Conservation (phyloP, 1,140 invertebrate species). For the Drusus annulatus region DNA sequence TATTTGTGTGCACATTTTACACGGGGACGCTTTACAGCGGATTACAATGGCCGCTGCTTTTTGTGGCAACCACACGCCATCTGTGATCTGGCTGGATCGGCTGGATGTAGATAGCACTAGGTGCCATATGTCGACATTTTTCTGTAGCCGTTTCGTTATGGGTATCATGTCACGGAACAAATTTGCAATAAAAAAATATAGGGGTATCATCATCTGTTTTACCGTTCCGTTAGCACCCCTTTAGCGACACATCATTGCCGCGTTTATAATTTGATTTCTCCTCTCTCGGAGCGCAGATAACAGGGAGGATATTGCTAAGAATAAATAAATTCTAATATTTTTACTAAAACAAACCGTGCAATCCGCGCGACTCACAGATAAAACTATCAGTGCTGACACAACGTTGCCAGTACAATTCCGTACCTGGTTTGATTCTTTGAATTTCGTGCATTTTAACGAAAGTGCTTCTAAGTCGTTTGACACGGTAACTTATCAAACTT, state of each 20-base stretch:
- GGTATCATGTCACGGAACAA: constrained; percentile 41
- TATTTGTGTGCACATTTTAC: constrained; percentile 54
- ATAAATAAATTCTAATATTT: too few relatives aligned
- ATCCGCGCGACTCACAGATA: too few relatives aligned
- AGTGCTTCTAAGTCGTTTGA: too few relatives aligned
- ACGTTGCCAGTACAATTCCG: too few relatives aligned
- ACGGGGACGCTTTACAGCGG: constrained; percentile 51
- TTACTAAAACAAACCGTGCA: too few relatives aligned
- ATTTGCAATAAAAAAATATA: constrained; percentile 44
- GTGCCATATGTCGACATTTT: constrained; percentile 52
- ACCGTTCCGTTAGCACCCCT: constrained; percentile 18
- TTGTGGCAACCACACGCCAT: constrained; percentile 53
- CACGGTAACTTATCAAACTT: too few relatives aligned
- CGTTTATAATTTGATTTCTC: constrained; percentile 6
- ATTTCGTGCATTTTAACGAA: too few relatives aligned
- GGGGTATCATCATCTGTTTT: constrained; percentile 13
- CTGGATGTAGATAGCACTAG: constrained; percentile 8
- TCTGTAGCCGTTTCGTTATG: constrained; percentile 30
- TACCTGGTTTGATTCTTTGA: too few relatives aligned
- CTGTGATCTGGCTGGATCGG: constrained; percentile 29
- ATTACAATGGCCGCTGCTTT: constrained; percentile 51
- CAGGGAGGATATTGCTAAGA: too few relatives aligned
- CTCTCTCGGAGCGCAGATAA: background rate
- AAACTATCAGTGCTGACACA: too few relatives aligned
- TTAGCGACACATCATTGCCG: background rate